phyloP scores from a whole-genome alignment of 2,113 vertebrate genomes.

The Hepsetus odoe region DNA sequence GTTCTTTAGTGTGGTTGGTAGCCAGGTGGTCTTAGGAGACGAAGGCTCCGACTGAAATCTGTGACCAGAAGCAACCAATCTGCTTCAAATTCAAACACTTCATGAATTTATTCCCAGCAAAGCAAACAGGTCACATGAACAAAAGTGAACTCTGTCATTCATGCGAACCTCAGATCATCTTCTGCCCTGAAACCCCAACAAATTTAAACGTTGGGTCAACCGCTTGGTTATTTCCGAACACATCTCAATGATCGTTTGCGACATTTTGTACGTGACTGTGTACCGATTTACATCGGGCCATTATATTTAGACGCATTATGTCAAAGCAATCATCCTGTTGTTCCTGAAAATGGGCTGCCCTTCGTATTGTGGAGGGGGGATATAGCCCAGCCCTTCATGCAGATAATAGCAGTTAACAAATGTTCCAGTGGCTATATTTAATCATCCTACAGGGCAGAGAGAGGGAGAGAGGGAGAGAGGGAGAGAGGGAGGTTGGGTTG shows the following conservation, averaged over 20 bases:
- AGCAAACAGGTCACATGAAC: no score
- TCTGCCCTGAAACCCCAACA: no score
- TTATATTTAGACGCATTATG: not conserved
- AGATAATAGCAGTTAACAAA: slow-evolving; percentile 32
- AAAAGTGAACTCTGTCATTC: no score
- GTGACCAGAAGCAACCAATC: no score
- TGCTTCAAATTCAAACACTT: no score
- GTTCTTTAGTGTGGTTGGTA: no score
- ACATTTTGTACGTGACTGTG: not conserved
- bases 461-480: not conserved
- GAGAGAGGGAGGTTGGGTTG: not conserved
- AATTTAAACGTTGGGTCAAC: not conserved
- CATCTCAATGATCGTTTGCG: not conserved
- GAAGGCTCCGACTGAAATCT: no score
- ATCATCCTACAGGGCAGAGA: slow-evolving; percentile 13
- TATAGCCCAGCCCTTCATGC: not conserved
- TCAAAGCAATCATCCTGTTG: not conserved
- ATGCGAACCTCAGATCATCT: no score
- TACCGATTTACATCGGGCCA: not conserved
- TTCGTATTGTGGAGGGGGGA: not conserved
- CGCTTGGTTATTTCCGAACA: not conserved
- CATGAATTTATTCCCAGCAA: no score
- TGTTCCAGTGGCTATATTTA: slow-evolving; percentile 27
- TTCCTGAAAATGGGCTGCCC: not conserved
- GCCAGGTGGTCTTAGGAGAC: no score